phyloP scores from a whole-genome alignment of 2,888 invertebrate genomes.

The Elegia similella region DNA sequence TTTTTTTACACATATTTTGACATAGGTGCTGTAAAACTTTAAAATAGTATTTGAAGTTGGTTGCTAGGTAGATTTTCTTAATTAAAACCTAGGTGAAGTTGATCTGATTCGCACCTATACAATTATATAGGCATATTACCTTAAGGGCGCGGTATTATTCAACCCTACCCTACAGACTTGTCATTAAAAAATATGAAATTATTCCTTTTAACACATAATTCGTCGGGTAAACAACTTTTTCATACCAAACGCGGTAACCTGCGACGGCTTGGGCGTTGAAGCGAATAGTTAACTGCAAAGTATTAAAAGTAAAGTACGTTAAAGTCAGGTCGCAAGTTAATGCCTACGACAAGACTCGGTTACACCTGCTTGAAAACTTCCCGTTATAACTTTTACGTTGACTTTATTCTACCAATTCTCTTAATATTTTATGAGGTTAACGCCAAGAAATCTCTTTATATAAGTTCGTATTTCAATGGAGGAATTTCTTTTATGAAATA shows the following conservation, averaged over 20 bases:
- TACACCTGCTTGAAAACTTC: neutral
- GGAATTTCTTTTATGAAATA: too few species aligned
- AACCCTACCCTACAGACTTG: neutral
- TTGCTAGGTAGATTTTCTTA: neutral
- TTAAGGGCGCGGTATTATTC: neutral
- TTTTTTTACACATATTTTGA: neutral
- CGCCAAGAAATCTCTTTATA: too few species aligned
- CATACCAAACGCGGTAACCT: too few species aligned
- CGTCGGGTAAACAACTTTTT: too few species aligned
- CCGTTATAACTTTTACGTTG: neutral
- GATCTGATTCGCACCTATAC: neutral
- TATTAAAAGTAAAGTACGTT: neutral
- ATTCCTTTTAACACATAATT: too few species aligned
- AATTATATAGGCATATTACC: neutral
- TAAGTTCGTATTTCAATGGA: too few species aligned
- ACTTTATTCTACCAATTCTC: neutral
- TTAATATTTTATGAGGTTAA: neutral
- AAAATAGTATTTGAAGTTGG: neutral
- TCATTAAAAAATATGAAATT: too few species aligned
- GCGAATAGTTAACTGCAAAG: neutral
- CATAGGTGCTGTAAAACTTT: neutral
- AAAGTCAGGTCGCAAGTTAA: neutral
- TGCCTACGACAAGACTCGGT: neutral
- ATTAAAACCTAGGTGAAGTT: neutral
- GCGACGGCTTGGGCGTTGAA: too few species aligned